Conservation (phyloP, 1,140 invertebrate genomes). For the Antheraea mylitta region DNA sequence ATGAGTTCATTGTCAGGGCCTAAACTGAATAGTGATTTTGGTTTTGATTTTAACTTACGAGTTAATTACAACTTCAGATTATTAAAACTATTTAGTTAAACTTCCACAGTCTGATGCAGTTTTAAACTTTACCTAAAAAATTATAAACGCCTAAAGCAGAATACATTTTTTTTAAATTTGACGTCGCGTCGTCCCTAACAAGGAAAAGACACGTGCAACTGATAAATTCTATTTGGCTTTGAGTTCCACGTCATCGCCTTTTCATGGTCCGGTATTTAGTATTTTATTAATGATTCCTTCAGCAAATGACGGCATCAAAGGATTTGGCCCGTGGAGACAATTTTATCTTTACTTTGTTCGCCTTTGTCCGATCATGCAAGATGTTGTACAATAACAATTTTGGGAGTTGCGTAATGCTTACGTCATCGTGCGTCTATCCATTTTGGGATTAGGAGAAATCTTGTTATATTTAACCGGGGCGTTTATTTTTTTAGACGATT, state of each 20-base stretch:
- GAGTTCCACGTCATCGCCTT: constrained; percentile 48
- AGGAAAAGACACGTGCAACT: constrained; percentile 36
- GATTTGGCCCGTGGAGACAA: constrained; percentile 56
- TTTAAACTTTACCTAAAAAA: no score
- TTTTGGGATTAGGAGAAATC: constrained; percentile 31
- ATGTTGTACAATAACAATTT: constrained; percentile 71
- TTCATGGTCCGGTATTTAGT: constrained; percentile 56
- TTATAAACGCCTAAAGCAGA: no score
- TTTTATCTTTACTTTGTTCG: constrained; percentile 57
- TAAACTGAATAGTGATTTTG: no score
- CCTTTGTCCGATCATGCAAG: constrained; percentile 58
- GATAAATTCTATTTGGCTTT: constrained; percentile 45
- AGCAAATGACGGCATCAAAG: constrained; percentile 54
- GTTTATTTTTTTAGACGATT: neutral
- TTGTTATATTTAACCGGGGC: constrained; percentile 5
- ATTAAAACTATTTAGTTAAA: no score
- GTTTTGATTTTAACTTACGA: no score
- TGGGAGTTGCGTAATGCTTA: constrained; percentile 55
- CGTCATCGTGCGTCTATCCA: constrained; percentile 67
- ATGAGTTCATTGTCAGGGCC: no score
- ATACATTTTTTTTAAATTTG: no score
- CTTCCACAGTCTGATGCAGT: no score
- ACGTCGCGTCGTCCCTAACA: neutral
- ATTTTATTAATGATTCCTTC: constrained; percentile 66
- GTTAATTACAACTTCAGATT: no score